These are phyloP conservation scores for Anoplopoma fimbria DNA, from an alignment of 2,113 vertebrate genomes.

Conservation along the genomic window DNA sequence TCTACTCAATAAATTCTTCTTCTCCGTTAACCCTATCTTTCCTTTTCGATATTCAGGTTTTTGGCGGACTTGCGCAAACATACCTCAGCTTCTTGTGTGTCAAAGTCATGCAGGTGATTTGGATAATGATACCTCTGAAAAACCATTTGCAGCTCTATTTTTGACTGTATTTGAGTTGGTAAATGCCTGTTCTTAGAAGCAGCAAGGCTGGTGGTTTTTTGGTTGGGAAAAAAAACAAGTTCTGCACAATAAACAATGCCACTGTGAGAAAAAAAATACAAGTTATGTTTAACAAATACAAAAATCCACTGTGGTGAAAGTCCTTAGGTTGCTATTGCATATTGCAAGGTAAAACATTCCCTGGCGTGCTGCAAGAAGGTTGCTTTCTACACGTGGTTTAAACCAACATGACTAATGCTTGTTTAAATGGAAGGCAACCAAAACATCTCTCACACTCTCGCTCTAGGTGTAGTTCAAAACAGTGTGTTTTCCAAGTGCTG, in stretches of 20 bases:
- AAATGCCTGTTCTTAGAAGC: constrained; percentile 19
- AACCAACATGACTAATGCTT: constrained; percentile 67
- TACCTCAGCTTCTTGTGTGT: not conserved
- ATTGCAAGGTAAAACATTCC: constrained; percentile 28
- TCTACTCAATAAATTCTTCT: not conserved
- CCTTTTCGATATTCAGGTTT: not conserved
- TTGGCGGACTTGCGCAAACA: not conserved
- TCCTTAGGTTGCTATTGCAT: constrained; percentile 19
- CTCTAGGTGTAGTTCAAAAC: constrained; percentile 54
- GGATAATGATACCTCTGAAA: constrained; percentile 29
- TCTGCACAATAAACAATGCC: constrained; percentile 15
- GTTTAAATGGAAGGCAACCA: constrained; percentile 68
- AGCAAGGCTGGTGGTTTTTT: not conserved
- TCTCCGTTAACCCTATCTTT: not conserved
- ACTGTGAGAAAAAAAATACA: not conserved
- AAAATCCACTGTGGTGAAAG: constrained; percentile 5
- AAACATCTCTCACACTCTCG: constrained; percentile 59
- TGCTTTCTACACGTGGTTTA: constrained; percentile 60
- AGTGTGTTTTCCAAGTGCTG: constrained; percentile 68
- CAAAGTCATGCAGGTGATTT: constrained; percentile 27
- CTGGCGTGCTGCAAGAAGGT: constrained; percentile 31
- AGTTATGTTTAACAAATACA: constrained; percentile 12
- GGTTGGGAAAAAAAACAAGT: constrained; percentile 30
- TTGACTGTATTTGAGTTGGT: not conserved
- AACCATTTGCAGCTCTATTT: constrained; percentile 6